phyloP scores from a whole-genome alignment of 2,113 vertebrate species.

The Rattus norvegicus region DNA sequence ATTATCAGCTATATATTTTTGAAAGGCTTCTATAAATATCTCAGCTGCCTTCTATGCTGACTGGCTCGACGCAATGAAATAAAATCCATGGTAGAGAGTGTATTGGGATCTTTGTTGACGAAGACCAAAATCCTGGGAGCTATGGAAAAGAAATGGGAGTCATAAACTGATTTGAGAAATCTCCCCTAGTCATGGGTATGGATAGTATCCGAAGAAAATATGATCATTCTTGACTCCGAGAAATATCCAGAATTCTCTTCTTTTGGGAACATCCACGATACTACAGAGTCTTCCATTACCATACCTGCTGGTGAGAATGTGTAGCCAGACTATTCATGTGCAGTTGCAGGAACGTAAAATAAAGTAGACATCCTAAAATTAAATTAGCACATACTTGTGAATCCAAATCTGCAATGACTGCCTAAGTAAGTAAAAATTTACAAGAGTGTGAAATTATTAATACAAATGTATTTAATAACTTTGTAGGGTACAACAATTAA shows the following conservation, averaged over 20 bases:
- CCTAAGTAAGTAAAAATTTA: background rate
- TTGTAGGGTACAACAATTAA: background rate
- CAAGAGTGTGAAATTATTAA: background rate
- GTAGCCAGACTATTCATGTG: background rate
- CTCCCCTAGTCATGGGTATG: background rate
- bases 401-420: background rate
- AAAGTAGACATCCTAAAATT: background rate
- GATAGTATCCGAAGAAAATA: slow-evolving; percentile 28
- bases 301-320: background rate
- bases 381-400: background rate
- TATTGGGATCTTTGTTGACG: background rate
- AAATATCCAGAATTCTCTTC: background rate
- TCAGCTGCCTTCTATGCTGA: background rate
- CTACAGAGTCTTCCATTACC: background rate
- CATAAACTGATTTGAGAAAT: slow-evolving; percentile 30
- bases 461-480: background rate
- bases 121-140: background rate
- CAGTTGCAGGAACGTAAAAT: background rate
- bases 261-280: background rate
- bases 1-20: slow-evolving; percentile 48
- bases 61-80: background rate
- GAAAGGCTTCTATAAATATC: slow-evolving; percentile 46
- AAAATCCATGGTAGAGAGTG: background rate
- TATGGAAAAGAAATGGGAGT: background rate
- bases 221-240: background rate